Base-by-base conservation (phyloP, 1,140 invertebrate genomes). In the Nixonia krombeini region DNA sequence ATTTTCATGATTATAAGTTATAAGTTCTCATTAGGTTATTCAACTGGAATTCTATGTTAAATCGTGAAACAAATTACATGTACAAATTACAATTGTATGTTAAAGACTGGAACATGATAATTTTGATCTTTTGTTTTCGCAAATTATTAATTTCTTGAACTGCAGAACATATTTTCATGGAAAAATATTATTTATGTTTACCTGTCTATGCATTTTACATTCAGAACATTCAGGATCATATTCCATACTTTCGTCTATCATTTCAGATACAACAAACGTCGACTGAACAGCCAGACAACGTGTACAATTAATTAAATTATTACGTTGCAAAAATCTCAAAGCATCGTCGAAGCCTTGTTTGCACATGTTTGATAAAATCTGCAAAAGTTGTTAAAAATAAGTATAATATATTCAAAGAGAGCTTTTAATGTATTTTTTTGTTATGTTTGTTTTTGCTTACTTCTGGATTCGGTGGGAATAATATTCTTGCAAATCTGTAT, bases 321-420 rank as follows among this genome's bases (percentile, higher is more conserved):
- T 97, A 56, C 92, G 90, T 66, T 97, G 95, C 38, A 99, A 85
- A 85, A 97, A 99, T 47, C 92, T 88, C 0, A 99, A 86, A 0
- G 96, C 95, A 84, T 99, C 97, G 72, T 98, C 96, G 80, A 99
- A 99, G 12, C 96, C 97, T 86, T 99, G 96, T 74, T 97, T 94
- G 80, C 97, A 99, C 90, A 99, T 97, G 72, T 95, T 94, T 55
- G 94, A 96, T 12, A 96, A 83, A 55, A 88, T 78, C 88, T 88
- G 55, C 16, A 83, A 56, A 75, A 55, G n/a, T n/a, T n/a, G n/a
- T n/a, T n/a, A n/a, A n/a, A n/a, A n/a, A n/a, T n/a, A n/a, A n/a
- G n/a, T n/a, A n/a, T n/a, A n/a, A n/a, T n/a, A n/a, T n/a, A n/a
- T n/a, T n/a, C n/a, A n/a, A n/a, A n/a, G n/a, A n/a, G n/a, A n/a